These are phyloP conservation scores for Chironomus tentans DNA, from an alignment of 2,888 invertebrate genomes.

Conservation along the genomic window DNA sequence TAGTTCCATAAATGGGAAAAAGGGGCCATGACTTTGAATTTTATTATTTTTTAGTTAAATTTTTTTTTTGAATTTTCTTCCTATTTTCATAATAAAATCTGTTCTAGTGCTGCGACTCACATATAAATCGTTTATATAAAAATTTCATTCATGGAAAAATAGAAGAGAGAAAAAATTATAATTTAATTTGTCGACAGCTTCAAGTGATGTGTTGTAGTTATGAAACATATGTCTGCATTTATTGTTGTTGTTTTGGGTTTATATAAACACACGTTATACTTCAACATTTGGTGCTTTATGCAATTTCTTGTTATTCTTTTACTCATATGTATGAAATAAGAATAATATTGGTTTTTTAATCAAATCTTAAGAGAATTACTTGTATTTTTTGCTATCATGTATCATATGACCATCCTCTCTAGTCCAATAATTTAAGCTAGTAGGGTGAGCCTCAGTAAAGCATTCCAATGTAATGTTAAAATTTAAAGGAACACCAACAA, in stretches of 20 bases:
- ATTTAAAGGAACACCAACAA: constrained; percentile 75
- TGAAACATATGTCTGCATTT: neutral
- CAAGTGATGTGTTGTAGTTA: neutral
- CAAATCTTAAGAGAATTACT: constrained; percentile 33
- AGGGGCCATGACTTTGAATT: neutral
- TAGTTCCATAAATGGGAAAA: neutral
- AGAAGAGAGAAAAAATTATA: neutral
- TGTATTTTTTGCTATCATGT: constrained; percentile 74
- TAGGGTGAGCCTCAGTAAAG: constrained; percentile 83
- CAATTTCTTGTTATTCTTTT: no score
- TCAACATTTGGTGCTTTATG: no score
- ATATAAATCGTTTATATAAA: neutral
- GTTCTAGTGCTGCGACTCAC: neutral
- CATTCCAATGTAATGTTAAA: constrained; percentile 80
- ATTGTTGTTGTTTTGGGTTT: neutral
- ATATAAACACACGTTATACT: no score
- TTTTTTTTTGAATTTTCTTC: no score
- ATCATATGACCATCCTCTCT: constrained; percentile 82
- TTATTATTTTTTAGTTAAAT: neutral
- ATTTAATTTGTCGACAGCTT: constrained; percentile 26
- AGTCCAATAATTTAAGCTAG: constrained; percentile 85
- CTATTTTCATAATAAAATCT: neutral
- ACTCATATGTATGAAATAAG: no score
- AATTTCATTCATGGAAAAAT: neutral
- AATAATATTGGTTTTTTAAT: no score